Base-by-base conservation (phyloP, 2,113 vertebrate genomes). In the Anas platyrhynchos region DNA sequence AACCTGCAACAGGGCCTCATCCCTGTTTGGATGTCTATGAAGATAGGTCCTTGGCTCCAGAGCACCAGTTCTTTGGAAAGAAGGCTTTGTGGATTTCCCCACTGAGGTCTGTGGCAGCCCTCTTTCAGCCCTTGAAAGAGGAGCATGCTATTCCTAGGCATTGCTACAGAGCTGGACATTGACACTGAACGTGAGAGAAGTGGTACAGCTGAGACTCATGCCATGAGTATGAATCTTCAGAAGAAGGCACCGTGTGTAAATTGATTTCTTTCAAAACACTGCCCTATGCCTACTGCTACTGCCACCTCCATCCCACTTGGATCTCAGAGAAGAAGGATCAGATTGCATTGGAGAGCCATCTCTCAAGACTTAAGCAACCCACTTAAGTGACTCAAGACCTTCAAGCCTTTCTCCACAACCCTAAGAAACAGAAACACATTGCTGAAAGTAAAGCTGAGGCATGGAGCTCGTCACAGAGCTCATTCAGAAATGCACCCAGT, bases 241-340 rank as follows among this genome's bases (percentile, higher is more conserved):
- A 31, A 7, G 76, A 56, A 5, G 1, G 38, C n/a, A 52, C 29
- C 3, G 0, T 0, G 0, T 25, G 25, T 27, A 41, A 15, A 20
- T 4, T 3, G 27, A 44, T 81, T 69, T 74, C 52, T 52, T 25
- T 41, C 46, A 65, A 75, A 79, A n/a, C 13, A 17, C 38, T 61
- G 31, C 11, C 52, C 25, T 52, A 2, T 16, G 2, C 9, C 43
- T 46, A 46, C 44, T 46, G 17, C 17, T 9, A 46, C 44, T 66
- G 17, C 6, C 29, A 56, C 16, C 32, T 80, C 41, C 55, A 59
- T 5, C 2, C 2, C 36, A 9, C 41, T 63, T 81, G 18, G 44
- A 36, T 63, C 6, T 78, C n/a, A 59, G 25, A 71, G 14, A 63
- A 59, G 5, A 59, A n/a, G 2, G 34, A 54, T 18, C 22, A 29